phyloP scores from a whole-genome alignment of 2,888 invertebrate species.

The Diplazon laetatorius region DNA sequence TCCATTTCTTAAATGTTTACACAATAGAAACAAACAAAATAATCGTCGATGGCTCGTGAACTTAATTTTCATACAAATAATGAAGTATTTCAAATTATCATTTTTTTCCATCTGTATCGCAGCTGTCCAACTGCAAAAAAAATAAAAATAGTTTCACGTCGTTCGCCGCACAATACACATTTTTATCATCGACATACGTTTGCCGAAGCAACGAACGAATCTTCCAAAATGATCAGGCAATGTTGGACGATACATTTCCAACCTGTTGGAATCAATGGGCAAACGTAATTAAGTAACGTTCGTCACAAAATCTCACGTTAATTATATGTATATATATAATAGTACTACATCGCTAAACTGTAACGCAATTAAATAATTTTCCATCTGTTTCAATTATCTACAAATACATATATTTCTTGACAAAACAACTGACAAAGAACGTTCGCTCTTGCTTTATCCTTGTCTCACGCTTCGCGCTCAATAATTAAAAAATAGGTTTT shows the following conservation, averaged over 20 bases:
- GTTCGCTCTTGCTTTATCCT: constrained; percentile 14
- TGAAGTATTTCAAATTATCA: constrained; percentile 32
- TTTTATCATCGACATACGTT: background rate
- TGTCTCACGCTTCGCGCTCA: constrained; percentile 40
- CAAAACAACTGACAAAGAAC: constrained; percentile 61
- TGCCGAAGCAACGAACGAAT: background rate
- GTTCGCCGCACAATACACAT: background rate
- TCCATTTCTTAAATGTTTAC: constrained; percentile 45
- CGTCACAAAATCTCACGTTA: no score
- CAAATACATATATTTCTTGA: constrained; percentile 57
- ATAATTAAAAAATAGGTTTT: constrained; percentile 9
- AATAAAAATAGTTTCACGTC: background rate
- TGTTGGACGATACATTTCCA: constrained; percentile 53
- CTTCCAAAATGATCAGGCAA: constrained; percentile 20
- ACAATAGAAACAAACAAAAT: background rate
- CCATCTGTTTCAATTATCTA: constrained; percentile 51
- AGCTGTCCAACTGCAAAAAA: constrained; percentile 17
- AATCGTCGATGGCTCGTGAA: constrained; percentile 58
- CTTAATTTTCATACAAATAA: constrained; percentile 50
- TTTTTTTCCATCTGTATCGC: constrained; percentile 8
- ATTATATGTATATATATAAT: constrained; percentile 19
- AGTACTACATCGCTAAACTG: constrained; percentile 44
- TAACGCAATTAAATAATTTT: constrained; percentile 58
- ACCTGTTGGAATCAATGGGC: constrained; percentile 58
- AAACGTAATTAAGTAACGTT: constrained; percentile 39